Conservation (phyloP, 2,888 invertebrate species). For the Electrophaes corylata region DNA sequence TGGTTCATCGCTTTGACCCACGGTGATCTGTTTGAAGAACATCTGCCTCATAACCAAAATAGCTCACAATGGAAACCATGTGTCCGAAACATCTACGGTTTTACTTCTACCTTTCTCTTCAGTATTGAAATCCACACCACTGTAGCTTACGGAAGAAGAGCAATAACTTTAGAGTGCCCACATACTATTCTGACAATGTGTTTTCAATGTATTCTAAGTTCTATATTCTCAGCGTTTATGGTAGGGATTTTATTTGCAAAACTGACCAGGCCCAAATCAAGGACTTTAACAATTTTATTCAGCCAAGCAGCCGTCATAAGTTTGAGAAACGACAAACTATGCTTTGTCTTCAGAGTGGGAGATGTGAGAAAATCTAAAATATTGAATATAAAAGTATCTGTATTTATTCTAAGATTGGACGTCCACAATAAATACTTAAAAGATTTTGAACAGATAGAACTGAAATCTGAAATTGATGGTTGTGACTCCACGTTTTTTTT, state of each 20-base stretch:
- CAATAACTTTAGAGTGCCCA: conserved; percentile 96
- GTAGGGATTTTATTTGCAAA: conserved; percentile 97
- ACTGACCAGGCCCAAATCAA: conserved; percentile 96
- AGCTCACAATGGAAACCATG: conserved; percentile 91
- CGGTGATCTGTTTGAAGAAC: conserved; percentile 91
- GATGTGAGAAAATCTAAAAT: conserved; percentile 98
- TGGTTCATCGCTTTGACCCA: conserved; percentile 95
- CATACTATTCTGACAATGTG: conserved; percentile 97
- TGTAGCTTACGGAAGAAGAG: conserved; percentile 93
- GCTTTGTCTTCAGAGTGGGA: conserved; percentile 96
- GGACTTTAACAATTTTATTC: conserved; percentile 97
- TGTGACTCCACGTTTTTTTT: conserved; percentile 96
- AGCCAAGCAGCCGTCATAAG: conserved; percentile 95
- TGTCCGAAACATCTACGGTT: conserved; percentile 92
- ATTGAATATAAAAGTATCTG: conserved; percentile 94
- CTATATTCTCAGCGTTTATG: conserved; percentile 92
- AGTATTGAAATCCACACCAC: conserved; percentile 98
- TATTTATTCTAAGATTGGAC: conserved; percentile 91
- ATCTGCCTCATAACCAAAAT: conserved; percentile 83
- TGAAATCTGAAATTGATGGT: conserved; percentile 90
- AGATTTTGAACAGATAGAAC: conserved; percentile 92
- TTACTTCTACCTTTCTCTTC: conserved; percentile 97
- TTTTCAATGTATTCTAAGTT: conserved; percentile 96
- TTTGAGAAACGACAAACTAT: conserved; percentile 92
- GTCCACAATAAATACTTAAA: conserved; percentile 90